These are phyloP conservation scores for Uropsilus gracilis DNA, from an alignment of 2,113 vertebrate species.

Conservation along the genomic window DNA sequence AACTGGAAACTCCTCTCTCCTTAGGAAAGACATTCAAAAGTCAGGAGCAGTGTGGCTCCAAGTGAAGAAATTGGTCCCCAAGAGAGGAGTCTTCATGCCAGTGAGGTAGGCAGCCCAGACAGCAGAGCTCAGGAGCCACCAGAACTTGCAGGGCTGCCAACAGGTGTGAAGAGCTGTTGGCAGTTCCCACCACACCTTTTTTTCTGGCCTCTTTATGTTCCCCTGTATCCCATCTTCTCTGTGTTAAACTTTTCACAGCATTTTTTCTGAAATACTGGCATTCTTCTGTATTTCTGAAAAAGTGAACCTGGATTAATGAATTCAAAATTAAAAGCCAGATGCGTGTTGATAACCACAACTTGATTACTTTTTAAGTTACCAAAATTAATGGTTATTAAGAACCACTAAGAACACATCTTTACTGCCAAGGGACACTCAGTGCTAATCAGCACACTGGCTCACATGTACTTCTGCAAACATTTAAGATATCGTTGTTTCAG, in stretches of 20 bases:
- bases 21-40: neutral
- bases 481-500: neutral
- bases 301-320: neutral
- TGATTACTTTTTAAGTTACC: neutral
- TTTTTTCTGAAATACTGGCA: neutral
- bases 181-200: accelerated
- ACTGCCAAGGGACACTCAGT: accelerated
- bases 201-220: too few relatives aligned
- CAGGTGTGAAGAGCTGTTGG: neutral
- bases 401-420: neutral
- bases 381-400: neutral
- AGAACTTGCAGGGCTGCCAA: accelerated
- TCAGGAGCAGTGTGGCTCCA: neutral
- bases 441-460: neutral
- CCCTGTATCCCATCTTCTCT: neutral
- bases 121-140: accelerated
- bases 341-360: neutral
- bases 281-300: neutral
- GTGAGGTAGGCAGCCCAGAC: neutral
- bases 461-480: neutral
- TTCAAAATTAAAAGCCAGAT: neutral
- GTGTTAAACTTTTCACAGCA: accelerated
- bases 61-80: neutral
- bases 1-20: neutral
- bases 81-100: accelerated